Base-by-base conservation (phyloP, 2,888 invertebrate genomes). In the Erannis defoliaria region DNA sequence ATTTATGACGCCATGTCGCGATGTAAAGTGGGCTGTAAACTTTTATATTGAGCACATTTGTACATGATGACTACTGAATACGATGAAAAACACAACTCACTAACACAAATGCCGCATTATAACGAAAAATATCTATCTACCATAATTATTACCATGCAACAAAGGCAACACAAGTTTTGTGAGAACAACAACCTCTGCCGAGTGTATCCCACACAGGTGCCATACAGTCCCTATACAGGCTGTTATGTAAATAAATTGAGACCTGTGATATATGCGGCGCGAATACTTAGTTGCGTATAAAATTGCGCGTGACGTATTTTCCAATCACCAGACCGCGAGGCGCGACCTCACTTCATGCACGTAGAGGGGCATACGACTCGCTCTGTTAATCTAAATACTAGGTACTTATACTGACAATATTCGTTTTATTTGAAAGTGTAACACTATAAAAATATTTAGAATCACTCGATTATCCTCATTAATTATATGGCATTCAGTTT, bases 1-100 rank as follows among this genome's bases (percentile, higher is more conserved):
- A 81, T 89, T 89, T 88, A 89, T 81, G 76, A 57, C 62, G 66
- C 68, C 70, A 76, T 77, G 80, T 82, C 78, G 78, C 80, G 77
- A 78, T 82, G 81, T 85, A 78, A 79, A 82, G 78, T 77, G 74
- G 80, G 72, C 71, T 71, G 74, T 85, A 78, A 84, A 83, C 63
- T 75, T 76, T 62, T 62, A 62, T 73, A 78, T 62, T 61, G 66
- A 43, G 66, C 64, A 72, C 70, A 69, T 67, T 71, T 76, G 75
- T 75, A 78, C 75, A 76, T 71, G 73, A 70, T 73, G 64, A 66
- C 58, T 62, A 55, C 50, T 49, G 61, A 62, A 66, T 53, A 45
- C 42, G 58, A 43, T 23, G 21, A 49, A 54, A 53, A 49, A 51
- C 29, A 26, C 23, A 3, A 48, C 42, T 45, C 33, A 38, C 37